Evolutionary conservation across 2,888 invertebrate species (phyloP), one percentile per base, ranked within the genome.

Genomic region (Aphodius granarius): DNA sequence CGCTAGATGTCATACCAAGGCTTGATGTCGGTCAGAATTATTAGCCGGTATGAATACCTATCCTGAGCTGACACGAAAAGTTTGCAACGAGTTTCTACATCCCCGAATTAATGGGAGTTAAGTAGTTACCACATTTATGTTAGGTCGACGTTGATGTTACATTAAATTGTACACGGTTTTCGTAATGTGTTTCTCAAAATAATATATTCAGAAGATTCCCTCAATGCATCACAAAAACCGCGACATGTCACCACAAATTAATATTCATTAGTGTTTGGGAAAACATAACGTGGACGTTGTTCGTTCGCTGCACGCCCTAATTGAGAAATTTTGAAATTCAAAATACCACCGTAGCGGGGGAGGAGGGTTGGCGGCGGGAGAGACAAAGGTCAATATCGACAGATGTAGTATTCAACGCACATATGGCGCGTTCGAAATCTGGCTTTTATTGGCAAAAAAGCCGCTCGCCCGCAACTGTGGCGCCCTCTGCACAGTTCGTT

Each of bases 371-470:
- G n/a, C n/a, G n/a, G n/a, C n/a, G n/a, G n/a, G n/a, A n/a, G 68
- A 68, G n/a, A 68, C 68, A 68, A 68, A 68, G 68, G 68, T 68
- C 68, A 68, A 68, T 68, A 21, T 68, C 21, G 68, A 21, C 21
- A 19, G 22, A 68, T 13, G 43, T 43, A 43, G 43, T 43, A 43
- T 43, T 43, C 43, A 43, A 43, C 43, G 9, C 43, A 43, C 21
- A 65, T 16, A 20, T 22, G 21, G 68, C 68, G 20, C 22, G 68
- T 68, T 68, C 68, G 68, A 19, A 66, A 20, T 68, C 20, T 68
- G 68, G 20, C n/a, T 68, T 21, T 68, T 19, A 20, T 22, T n/a
- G 21, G 21, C 66, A 66, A 68, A 68, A 66, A 68, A 21, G 21
- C 68, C 22, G 68, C 22, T 68, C 68, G 20, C 6, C 18, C 22